Evolutionary conservation across 2,797 vertebrate genomes (phyloP).

Genomic region (Lepus townsendii): DNA sequence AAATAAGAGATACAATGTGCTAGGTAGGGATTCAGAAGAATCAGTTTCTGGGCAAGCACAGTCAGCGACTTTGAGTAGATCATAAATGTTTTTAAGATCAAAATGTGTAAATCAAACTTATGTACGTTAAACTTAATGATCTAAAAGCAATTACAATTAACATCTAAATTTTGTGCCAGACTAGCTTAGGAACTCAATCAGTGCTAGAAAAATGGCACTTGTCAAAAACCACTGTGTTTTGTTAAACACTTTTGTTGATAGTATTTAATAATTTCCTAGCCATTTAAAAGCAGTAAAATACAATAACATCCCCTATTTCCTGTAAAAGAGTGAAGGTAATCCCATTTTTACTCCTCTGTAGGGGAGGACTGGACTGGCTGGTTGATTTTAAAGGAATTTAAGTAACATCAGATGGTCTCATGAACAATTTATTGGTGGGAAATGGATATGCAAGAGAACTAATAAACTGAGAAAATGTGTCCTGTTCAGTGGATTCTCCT

Average conservation of each 20-base stretch:
- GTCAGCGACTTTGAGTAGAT: background rate
- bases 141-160: background rate
- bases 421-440: background rate
- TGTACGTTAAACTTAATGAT: background rate
- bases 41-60: background rate
- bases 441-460: background rate
- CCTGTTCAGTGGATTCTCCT: background rate
- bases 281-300: background rate
- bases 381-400: background rate
- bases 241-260: background rate
- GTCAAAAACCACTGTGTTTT: background rate
- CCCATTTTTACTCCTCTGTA: background rate
- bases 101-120: background rate
- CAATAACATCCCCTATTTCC: background rate
- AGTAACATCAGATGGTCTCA: background rate
- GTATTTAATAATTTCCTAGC: background rate
- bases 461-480: background rate
- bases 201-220: background rate
- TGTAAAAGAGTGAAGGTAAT: background rate
- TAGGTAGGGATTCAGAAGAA: background rate
- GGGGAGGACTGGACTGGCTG: background rate
- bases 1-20: background rate
- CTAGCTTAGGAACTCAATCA: background rate
- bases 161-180: background rate
- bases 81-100: background rate